These are phyloP conservation scores for Anthoscopus minutus DNA, from an alignment of 2,113 vertebrate species.

Conservation along the genomic window DNA sequence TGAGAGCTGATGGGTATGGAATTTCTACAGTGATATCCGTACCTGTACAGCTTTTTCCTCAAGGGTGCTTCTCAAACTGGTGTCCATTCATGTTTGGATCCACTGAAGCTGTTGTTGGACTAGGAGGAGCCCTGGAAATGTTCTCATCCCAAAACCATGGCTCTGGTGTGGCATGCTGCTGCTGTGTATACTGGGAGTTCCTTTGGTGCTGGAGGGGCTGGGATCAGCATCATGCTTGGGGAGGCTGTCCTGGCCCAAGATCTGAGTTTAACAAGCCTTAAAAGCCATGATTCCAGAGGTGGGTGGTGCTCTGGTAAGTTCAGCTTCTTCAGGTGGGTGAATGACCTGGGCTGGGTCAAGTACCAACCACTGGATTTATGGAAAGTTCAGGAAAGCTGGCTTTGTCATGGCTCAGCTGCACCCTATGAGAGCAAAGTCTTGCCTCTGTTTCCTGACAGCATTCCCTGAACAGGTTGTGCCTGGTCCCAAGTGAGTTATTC, in stretches of 20 bases:
- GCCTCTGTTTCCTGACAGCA: rapidly evolving
- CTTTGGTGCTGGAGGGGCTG: neutral
- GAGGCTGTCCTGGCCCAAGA: neutral
- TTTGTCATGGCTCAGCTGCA: neutral
- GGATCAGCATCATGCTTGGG: rapidly evolving
- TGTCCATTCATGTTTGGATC: neutral
- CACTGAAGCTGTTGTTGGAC: neutral
- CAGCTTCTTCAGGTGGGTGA: neutral
- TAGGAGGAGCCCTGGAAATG: neutral
- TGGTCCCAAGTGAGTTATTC: rapidly evolving
- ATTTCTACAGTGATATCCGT: rapidly evolving
- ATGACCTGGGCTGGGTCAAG: rapidly evolving
- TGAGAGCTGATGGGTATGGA: rapidly evolving
- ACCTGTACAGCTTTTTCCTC: neutral
- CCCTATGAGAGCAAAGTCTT: rapidly evolving
- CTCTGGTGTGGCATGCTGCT: neutral
- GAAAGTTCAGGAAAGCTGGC: neutral
- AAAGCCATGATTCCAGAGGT: rapidly evolving
- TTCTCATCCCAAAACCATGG: rapidly evolving
- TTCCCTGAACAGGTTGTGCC: rapidly evolving
- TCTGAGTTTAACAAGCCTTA: neutral
- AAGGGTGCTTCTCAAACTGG: neutral
- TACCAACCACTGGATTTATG: neutral
- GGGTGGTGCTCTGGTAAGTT: neutral
- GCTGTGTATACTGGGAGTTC: neutral